Base-by-base conservation (phyloP, 1,140 invertebrate genomes). In the Magallana ariakensis region DNA sequence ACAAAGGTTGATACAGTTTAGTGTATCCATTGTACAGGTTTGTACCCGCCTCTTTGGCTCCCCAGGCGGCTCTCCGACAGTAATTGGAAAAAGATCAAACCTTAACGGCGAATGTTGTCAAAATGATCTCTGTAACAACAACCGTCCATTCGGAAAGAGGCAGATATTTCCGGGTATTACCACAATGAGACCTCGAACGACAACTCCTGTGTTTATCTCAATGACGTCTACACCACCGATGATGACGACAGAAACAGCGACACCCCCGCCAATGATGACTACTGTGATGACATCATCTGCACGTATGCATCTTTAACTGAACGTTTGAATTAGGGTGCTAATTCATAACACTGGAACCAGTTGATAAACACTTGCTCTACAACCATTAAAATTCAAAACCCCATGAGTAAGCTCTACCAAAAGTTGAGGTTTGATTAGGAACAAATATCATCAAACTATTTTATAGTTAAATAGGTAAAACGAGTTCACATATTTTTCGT, bases 41-140 rank as follows among this genome's bases (percentile, higher is more conserved):
- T 75, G 66, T 75, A 75, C 66, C 9, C 66, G 66, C 4, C 15
- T 75, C 0, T 75, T 75, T 75, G 66, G 66, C 9, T 33, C 66
- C 33, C 33, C 1, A 4, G 33, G 33, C 33, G 66, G 66, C 22
- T 5, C 66, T 26, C 66, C 66, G 66, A 46, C 66, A 26, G 22
- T 75, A 13, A 75, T 75, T 33, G 66, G 66, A 26, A 19, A 26
- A 13, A 75, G 66, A 19, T 26, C 66, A 26, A 75, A 75, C 22
- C 66, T 75, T 75, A 22, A 75, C 11, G 66, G 66, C 2, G 66
- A 75, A 75, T 75, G 66, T 75, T 75, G 66, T 75, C 22, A 75
- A 26, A 75, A 33, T 19, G 66, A 75, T 22, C 66, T 75, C 10
- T 75, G 66, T 26, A 75, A 75, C 66, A 46, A 10, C 1, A 75